phyloP scores from a whole-genome alignment of 2,888 invertebrate species.

The Drosophila diplacantha region DNA sequence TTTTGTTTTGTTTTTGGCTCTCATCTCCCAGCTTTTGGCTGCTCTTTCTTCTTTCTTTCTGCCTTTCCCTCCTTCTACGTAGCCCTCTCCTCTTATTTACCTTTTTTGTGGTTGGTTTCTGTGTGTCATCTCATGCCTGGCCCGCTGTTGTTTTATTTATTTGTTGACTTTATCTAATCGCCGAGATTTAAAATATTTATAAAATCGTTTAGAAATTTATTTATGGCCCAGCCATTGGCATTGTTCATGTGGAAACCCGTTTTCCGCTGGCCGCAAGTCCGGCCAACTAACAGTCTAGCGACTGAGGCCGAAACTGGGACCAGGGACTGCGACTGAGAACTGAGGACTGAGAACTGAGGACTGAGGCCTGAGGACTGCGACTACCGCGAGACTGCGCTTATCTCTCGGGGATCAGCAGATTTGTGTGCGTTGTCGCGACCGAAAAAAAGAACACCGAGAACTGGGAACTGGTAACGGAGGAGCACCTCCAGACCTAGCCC shows the following conservation, averaged over 20 bases:
- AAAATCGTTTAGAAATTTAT: conserved; percentile 72
- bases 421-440: conserved; percentile 51
- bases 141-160: conserved; percentile 70
- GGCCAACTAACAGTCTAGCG: conserved; percentile 18
- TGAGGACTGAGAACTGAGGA: too few relatives aligned
- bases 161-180: conserved; percentile 74
- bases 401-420: conserved; percentile 62
- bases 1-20: conserved; percentile 15
- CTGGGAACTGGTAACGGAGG: conserved; percentile 3
- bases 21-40: conserved; percentile 14
- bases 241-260: conserved; percentile 62
- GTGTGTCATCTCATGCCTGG: conserved; percentile 35
- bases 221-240: conserved; percentile 68
- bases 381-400: conserved; percentile 51
- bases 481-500: conserved; percentile 16
- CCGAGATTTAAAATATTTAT: conserved; percentile 73
- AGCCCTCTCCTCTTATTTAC: conserved; percentile 22
- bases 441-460: background rate
- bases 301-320: conserved; percentile 4
- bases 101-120: conserved; percentile 10
- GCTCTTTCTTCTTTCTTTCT: background rate
- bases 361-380: conserved; percentile 23
- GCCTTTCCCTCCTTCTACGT: background rate
- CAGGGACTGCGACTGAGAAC: conserved; percentile 10
- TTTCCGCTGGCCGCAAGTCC: conserved; percentile 7